Conservation (phyloP, 30 jellyfish, hydroid and myxozoan genomes). For the Nemopilema nomurai region DNA sequence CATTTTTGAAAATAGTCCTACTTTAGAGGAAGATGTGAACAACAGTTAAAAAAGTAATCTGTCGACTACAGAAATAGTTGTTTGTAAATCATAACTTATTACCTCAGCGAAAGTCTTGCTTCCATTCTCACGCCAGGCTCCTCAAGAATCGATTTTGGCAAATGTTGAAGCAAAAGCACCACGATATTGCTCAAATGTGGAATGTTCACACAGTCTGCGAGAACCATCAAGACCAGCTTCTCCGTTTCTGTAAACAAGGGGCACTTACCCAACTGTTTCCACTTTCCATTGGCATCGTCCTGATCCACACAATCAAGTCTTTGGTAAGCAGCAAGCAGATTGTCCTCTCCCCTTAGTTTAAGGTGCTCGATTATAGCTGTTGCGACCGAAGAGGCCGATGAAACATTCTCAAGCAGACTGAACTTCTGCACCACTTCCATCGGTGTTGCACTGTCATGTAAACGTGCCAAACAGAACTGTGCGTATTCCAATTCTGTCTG, state of each 20-base stretch:
- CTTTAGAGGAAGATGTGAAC: too few species aligned
- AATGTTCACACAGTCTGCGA: constrained; percentile 35
- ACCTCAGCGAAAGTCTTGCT: constrained; percentile 46
- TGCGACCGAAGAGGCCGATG: constrained; percentile 54
- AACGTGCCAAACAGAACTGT: constrained; percentile 22
- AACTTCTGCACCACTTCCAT: constrained; percentile 26
- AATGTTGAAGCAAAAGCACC: constrained; percentile 11
- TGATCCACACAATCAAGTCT: not conserved
- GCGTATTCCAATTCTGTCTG: constrained; percentile 52
- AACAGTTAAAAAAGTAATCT: too few species aligned
- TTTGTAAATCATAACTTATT: too few species aligned
- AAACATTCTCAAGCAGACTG: constrained; percentile 32
- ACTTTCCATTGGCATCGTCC: not conserved
- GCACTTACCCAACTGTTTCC: not conserved
- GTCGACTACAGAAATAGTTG: too few species aligned
- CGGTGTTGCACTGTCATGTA: constrained; percentile 2
- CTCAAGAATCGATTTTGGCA: constrained; percentile 43
- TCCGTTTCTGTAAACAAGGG: constrained; percentile 37
- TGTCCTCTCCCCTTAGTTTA: constrained; percentile 5
- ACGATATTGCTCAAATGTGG: constrained; percentile 46
- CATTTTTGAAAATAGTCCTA: too few species aligned
- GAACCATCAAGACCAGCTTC: constrained; percentile 4
- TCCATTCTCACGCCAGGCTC: constrained; percentile 7
- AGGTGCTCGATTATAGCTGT: constrained; percentile 47
- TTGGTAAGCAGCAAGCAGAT: not conserved